These are phyloP conservation scores for Drosophila sucinea DNA, from an alignment of 1,140 invertebrate genomes.

Conservation along the genomic window DNA sequence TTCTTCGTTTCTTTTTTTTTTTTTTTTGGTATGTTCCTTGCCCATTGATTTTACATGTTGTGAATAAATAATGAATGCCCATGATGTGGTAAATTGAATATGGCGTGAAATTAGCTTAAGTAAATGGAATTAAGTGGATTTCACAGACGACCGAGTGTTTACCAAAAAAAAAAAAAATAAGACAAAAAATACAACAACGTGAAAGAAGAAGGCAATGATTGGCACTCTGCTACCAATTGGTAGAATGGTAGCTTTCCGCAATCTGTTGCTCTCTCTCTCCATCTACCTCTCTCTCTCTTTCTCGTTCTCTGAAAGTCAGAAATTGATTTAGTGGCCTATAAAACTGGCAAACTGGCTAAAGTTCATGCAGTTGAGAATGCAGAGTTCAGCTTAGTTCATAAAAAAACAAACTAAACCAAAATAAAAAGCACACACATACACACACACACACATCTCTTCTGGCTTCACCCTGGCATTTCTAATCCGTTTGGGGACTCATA, in stretches of 20 bases:
- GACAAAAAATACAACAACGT: background rate
- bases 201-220: background rate
- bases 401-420: background rate
- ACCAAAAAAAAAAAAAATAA: conserved; percentile 6
- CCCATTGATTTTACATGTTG: conserved; percentile 80
- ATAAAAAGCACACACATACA: background rate
- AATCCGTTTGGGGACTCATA: conserved; percentile 5
- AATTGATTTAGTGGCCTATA: conserved; percentile 57
- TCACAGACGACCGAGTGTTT: conserved; percentile 59
- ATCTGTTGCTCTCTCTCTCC: conserved; percentile 25
- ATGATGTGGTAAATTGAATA: conserved; percentile 82
- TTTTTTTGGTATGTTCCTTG: conserved; percentile 27
- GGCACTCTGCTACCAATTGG: conserved; percentile 7
- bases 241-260: conserved; percentile 4
- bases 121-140: conserved; percentile 82
- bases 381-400: background rate
- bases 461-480: background rate
- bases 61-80: conserved; percentile 81
- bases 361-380: conserved; percentile 10
- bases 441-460: background rate
- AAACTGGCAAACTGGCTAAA: conserved; percentile 34
- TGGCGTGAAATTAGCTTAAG: conserved; percentile 81
- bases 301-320: background rate
- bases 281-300: background rate
- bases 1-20: conserved; percentile 10